A percentile compares a stretch with the other conserved stretches of the same genome.
These are phyloP conservation scores for Haliclona indistincta DNA, from an alignment of 37 sponge, comb jelly and placozoan species.

Conservation along the genomic window DNA sequence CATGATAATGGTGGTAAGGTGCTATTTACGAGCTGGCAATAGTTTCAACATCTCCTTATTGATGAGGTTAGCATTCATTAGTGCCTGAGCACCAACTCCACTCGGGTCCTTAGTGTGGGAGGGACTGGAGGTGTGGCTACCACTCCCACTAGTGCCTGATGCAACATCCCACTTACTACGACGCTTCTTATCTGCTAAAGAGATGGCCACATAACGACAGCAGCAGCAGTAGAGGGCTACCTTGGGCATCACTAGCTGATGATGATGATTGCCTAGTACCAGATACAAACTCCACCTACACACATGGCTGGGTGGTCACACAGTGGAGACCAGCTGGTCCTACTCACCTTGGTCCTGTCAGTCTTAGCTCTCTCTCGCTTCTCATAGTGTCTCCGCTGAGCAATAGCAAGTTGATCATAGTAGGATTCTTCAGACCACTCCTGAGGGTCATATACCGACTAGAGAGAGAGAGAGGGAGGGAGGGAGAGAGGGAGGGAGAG, in stretches of 20 bases:
- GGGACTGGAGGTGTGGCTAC: constrained; percentile 35
- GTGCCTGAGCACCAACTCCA: constrained; percentile 48
- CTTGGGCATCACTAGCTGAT: not conserved
- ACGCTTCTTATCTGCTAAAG: constrained; percentile 28
- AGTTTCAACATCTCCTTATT: constrained; percentile 40
- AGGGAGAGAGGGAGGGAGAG: constrained; percentile 20
- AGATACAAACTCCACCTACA: constrained; percentile 4
- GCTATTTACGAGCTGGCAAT: too few relatives aligned
- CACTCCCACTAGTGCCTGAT: constrained; percentile 18
- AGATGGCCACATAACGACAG: not conserved
- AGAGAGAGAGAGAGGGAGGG: constrained; percentile 28
- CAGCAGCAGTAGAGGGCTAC: not conserved
- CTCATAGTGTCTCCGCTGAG: constrained; percentile 62
- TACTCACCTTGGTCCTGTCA: not conserved
- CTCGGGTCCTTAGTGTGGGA: not conserved
- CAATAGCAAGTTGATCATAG: constrained; percentile 53
- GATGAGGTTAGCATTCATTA: constrained; percentile 32
- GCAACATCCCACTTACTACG: constrained; percentile 53
- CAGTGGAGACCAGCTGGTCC: not conserved
- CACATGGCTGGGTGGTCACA: not conserved
- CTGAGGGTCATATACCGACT: constrained; percentile 63
- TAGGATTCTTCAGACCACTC: constrained; percentile 59
- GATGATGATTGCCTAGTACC: constrained; percentile 27
- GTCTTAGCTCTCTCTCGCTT: constrained; percentile 59
- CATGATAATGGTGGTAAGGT: too few relatives aligned